Evolutionary conservation across 2,888 invertebrate genomes (phyloP), one percentile per base, ranked within the genome.

Genomic region (Invenusta paracnida): DNA sequence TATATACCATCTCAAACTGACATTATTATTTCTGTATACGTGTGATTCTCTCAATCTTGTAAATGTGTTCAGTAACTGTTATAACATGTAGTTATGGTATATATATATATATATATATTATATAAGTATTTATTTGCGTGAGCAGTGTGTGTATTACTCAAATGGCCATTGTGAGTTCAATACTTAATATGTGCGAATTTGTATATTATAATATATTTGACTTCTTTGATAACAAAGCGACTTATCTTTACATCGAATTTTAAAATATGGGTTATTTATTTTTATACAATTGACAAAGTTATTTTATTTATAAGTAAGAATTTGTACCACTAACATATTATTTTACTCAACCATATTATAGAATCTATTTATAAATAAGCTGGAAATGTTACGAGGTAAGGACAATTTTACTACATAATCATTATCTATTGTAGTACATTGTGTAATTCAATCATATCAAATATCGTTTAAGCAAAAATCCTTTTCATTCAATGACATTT

Each of bases 181-280:
- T 73, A 73, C 25, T 25, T n/a, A 23, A 23, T 23, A 73, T 73
- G 73, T 13, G 17, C 11, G 73, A 73, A 73, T 73, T 73, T 73
- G 73, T 73, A 73, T 73, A 73, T 73, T 73, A 73, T 73, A 73
- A 73, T 73, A 13, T 73, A 73, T n/a, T 25, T 73, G 27, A 73
- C 27, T 73, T 73, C 73, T 73, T 73, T 73, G 73, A 13, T 73
- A 73, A 13, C 23, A 73, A 73, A 48, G 17, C 5, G 48, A 17
- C 48, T 5, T 48, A 11, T 48, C 17, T 48, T 11, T 48, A 11
- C 17, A 48, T 48, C 5, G 17, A 11, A 48, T 48, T 11, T 48
- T 48, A 48, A 11, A 48, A 11, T 48, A 48, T 11, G 48, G n/a
- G n/a, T n/a, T n/a, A n/a, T n/a, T n/a, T n/a, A n/a, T n/a, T n/a